phyloP scores from a whole-genome alignment of 2,797 vertebrate species.

The Channa striata region DNA sequence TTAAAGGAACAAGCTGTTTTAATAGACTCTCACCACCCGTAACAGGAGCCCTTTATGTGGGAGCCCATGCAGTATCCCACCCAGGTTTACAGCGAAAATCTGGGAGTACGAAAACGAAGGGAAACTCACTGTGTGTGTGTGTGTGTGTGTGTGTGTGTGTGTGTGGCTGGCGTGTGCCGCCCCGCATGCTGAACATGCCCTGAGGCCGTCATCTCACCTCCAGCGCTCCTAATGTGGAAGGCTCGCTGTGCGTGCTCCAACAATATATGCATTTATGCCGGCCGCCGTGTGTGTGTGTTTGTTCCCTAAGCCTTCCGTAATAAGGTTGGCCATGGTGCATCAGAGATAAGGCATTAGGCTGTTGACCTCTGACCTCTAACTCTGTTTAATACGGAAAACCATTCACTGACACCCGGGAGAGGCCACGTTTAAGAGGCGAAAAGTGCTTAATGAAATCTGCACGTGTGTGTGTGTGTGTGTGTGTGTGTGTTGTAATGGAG shows the following conservation, averaged over 20 bases:
- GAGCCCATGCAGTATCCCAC: slow-evolving; percentile 3
- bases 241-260: slow-evolving; percentile 30
- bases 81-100: slow-evolving; percentile 11
- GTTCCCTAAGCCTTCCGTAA: slow-evolving; percentile 76
- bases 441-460: slow-evolving; percentile 70
- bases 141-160: slow-evolving; percentile 25
- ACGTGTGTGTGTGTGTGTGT: slow-evolving; percentile 43
- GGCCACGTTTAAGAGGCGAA: slow-evolving; percentile 68
- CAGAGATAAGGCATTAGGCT: slow-evolving; percentile 84
- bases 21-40: slow-evolving; percentile 35
- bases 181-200: slow-evolving; percentile 78
- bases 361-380: slow-evolving; percentile 77
- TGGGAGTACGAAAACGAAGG: slow-evolving; percentile 1
- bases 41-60: slow-evolving; percentile 39
- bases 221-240: slow-evolving; percentile 57
- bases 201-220: slow-evolving; percentile 79
- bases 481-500: slow-evolving; percentile 36
- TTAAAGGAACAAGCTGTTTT: slow-evolving; percentile 34
- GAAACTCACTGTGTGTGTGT: slow-evolving; percentile 17
- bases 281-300: slow-evolving; percentile 61
- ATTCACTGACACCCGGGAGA: slow-evolving; percentile 73
- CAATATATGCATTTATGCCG: slow-evolving; percentile 66
- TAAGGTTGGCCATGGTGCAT: slow-evolving; percentile 82
- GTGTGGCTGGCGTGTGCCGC: slow-evolving; percentile 48
- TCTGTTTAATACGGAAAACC: slow-evolving; percentile 74